Conservation (phyloP, 2,888 invertebrate species). For the Callyntrura sp. region DNA sequence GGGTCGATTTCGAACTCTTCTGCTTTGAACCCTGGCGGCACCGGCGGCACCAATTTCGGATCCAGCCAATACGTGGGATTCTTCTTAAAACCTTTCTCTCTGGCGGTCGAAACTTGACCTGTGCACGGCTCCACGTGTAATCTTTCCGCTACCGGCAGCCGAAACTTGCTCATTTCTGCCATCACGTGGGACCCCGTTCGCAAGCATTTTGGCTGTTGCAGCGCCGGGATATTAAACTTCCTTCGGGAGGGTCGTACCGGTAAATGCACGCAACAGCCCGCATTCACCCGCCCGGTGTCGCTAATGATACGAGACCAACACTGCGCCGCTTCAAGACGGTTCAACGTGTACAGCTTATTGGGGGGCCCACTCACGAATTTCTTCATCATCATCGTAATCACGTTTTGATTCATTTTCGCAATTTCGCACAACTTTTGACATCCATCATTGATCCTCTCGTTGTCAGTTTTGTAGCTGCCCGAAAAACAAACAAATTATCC, state of each 20-base stretch:
- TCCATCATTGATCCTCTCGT: constrained; percentile 62
- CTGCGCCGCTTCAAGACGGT: constrained; percentile 64
- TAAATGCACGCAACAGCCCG: constrained; percentile 50
- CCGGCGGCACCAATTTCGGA: constrained; percentile 63
- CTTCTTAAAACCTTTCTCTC: constrained; percentile 16
- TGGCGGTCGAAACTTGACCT: background rate
- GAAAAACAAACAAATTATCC: background rate
- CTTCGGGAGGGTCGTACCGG: background rate
- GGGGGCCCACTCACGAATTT: constrained; percentile 66
- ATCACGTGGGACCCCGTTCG: background rate
- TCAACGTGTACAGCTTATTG: constrained; percentile 58
- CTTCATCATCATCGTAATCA: constrained; percentile 68
- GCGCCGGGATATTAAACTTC: constrained; percentile 51
- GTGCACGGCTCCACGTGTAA: background rate
- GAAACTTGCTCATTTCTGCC: background rate
- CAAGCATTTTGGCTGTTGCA: constrained; percentile 22
- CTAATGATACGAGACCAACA: constrained; percentile 60
- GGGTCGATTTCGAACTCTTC: constrained; percentile 56
- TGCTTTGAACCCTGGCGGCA: constrained; percentile 59
- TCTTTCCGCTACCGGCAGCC: background rate
- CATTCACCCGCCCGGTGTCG: constrained; percentile 11
- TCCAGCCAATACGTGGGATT: constrained; percentile 60
- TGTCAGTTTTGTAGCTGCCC: constrained; percentile 28
- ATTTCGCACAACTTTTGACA: constrained; percentile 59
- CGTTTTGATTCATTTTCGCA: constrained; percentile 65